A percentile compares a stretch with the other conserved stretches of the same genome.
These are phyloP conservation scores for Pandemis cinnamomeana DNA, from an alignment of 2,888 invertebrate species.

Conservation along the genomic window DNA sequence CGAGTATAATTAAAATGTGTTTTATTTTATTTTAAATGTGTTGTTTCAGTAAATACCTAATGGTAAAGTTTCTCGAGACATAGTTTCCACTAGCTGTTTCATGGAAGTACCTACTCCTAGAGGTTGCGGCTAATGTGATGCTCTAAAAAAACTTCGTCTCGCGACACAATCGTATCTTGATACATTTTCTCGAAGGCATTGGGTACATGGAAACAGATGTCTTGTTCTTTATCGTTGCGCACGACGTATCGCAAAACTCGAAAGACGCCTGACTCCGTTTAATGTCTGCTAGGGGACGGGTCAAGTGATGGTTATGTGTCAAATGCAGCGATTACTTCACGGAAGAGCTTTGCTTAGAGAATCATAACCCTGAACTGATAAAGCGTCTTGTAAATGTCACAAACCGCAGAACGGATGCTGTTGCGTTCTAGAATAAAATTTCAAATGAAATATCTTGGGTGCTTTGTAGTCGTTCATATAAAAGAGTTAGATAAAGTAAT, in stretches of 20 bases:
- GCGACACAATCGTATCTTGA: too few relatives aligned
- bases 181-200: too few relatives aligned
- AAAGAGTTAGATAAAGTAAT: too few relatives aligned
- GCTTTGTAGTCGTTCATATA: neutral
- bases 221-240: too few relatives aligned
- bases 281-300: too few relatives aligned
- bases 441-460: neutral
- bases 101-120: neutral
- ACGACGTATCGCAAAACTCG: too few relatives aligned
- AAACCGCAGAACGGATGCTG: neutral
- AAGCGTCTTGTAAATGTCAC: neutral
- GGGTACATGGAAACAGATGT: too few relatives aligned
- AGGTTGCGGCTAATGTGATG: neutral
- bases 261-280: too few relatives aligned
- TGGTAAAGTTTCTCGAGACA: neutral
- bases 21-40: neutral
- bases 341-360: too few relatives aligned
- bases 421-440: neutral
- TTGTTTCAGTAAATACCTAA: neutral
- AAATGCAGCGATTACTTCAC: too few relatives aligned
- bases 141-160: neutral
- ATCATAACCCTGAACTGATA: neutral
- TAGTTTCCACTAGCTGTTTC: neutral
- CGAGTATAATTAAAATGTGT: constrained; percentile 4
- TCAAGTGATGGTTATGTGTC: too few relatives aligned